These are phyloP conservation scores for Spilogale gracilis DNA, from an alignment of 2,113 vertebrate species.

Conservation along the genomic window DNA sequence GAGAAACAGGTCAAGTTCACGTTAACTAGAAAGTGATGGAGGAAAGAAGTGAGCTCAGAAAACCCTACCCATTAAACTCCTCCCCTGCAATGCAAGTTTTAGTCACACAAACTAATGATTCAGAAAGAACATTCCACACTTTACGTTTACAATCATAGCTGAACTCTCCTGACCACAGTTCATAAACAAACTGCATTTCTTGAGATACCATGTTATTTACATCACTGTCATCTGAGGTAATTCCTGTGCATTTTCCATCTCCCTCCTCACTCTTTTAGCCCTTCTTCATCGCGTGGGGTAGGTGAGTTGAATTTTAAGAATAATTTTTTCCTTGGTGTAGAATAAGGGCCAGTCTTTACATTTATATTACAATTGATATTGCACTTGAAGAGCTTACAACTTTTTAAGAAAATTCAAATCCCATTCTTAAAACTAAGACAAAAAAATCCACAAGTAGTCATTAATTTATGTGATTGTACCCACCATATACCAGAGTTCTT, in stretches of 20 bases:
- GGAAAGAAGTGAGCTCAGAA: not conserved
- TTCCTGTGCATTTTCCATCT: not conserved
- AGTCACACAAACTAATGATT: not conserved
- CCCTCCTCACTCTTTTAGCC: too few relatives aligned
- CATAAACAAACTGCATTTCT: not conserved
- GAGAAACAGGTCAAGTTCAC: not conserved
- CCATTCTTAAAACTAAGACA: not conserved
- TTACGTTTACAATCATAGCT: not conserved
- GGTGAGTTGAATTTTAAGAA: not conserved
- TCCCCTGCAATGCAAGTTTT: not conserved
- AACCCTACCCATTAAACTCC: not conserved
- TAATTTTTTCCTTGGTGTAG: not conserved
- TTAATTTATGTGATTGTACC: not conserved
- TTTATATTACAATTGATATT: not conserved
- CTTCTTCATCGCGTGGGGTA: not conserved
- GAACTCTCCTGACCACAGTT: not conserved
- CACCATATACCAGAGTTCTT: not conserved
- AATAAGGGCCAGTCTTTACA: not conserved
- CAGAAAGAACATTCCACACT: not conserved
- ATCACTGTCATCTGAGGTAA: not conserved
- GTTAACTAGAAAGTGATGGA: not conserved
- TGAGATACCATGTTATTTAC: not conserved
- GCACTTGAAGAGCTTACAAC: slow-evolving; percentile 56
- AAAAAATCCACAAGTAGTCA: not conserved
- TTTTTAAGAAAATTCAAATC: slow-evolving; percentile 32